These are phyloP conservation scores for Leptopilina boulardi DNA, from an alignment of 1,140 invertebrate species.

Conservation along the genomic window DNA sequence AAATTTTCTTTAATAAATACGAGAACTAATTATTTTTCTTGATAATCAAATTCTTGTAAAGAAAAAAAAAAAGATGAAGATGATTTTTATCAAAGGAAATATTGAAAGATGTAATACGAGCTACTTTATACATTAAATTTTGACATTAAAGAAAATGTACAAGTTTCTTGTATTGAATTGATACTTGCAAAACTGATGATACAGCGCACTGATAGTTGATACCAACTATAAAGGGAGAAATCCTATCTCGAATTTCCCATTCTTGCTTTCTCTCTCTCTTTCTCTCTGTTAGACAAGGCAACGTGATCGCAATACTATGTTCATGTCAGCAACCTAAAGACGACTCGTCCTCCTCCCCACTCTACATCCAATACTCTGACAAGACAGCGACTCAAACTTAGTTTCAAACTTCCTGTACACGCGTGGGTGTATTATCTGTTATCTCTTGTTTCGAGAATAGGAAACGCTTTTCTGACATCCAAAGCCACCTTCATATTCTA, in stretches of 20 bases:
- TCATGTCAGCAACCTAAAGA: neutral
- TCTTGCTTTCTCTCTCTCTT: neutral
- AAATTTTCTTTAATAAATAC: no score
- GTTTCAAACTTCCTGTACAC: slow-evolving; percentile 28
- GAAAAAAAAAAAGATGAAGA: no score
- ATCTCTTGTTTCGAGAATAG: neutral
- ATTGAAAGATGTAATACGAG: neutral
- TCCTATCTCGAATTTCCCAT: neutral
- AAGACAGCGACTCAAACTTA: slow-evolving; percentile 10
- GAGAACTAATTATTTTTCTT: no score
- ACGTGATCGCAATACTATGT: neutral
- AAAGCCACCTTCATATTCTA: neutral
- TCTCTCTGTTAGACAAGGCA: neutral
- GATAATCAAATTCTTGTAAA: no score
- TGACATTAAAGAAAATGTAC: neutral
- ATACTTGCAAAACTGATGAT: neutral
- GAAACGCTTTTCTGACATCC: slow-evolving; percentile 9
- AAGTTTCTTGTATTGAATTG: neutral
- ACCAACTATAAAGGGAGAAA: slow-evolving; percentile 11
- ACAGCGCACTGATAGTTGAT: neutral
- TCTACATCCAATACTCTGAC: neutral
- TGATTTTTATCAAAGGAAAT: no score
- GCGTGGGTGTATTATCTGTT: neutral
- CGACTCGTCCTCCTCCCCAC: neutral
- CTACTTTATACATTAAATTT: neutral